phyloP scores from a whole-genome alignment of 2,113 vertebrate species.

The Bubo blakistoni region DNA sequence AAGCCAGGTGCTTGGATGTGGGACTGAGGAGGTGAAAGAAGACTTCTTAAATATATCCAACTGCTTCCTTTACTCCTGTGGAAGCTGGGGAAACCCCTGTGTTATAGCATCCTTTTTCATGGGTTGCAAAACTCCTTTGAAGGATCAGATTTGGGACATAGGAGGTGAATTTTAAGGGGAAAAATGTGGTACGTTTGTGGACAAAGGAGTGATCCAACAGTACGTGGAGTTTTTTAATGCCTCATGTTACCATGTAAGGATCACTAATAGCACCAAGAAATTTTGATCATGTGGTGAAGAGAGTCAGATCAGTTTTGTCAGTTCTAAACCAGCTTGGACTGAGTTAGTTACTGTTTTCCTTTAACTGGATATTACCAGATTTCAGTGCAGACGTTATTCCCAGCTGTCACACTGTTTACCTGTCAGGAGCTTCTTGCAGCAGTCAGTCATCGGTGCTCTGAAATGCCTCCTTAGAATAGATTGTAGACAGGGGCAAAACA shows the following conservation, averaged over 20 bases:
- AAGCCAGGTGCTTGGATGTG: slow-evolving; percentile 30
- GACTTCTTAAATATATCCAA: not conserved
- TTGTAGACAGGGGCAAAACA: not conserved
- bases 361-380: not conserved
- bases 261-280: not conserved
- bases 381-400: not conserved
- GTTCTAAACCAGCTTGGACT: not conserved
- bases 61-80: not conserved
- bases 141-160: not conserved
- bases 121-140: not conserved
- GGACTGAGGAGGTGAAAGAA: not conserved
- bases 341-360: not conserved
- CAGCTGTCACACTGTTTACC: not conserved
- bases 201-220: not conserved
- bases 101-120: not conserved
- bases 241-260: not conserved
- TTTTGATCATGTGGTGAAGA: not conserved
- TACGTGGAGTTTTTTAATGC: not conserved
- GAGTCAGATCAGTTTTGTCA: not conserved
- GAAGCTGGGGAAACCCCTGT: not conserved
- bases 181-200: not conserved
- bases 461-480: not conserved
- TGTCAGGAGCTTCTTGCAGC: not conserved
- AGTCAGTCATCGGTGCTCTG: not conserved
- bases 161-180: not conserved